These are phyloP conservation scores for Sitta europaea DNA, from an alignment of 2,113 vertebrate species.

Conservation along the genomic window DNA sequence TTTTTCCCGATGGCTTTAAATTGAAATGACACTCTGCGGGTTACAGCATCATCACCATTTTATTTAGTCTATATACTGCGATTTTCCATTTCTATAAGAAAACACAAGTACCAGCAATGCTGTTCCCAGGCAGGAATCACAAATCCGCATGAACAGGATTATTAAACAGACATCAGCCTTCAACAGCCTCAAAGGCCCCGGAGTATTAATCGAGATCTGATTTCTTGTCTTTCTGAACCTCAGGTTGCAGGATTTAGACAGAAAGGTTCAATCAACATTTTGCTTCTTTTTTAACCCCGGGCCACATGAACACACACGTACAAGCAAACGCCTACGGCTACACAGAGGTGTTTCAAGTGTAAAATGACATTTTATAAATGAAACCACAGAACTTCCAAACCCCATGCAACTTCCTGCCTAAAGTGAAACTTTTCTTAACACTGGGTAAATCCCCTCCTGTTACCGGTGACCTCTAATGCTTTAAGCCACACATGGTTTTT, in stretches of 20 bases:
- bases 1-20: background rate
- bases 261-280: background rate
- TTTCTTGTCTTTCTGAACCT: background rate
- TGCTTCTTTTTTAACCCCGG: fast-evolving
- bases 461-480: background rate
- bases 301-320: fast-evolving
- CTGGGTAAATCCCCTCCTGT: background rate
- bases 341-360: background rate
- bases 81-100: background rate
- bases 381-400: background rate
- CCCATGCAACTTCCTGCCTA: background rate
- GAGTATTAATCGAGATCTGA: background rate
- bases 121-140: background rate
- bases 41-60: background rate
- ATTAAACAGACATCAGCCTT: background rate
- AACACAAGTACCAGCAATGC: background rate
- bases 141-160: background rate
- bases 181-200: background rate
- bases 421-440: background rate
- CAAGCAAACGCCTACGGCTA: background rate
- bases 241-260: too few species aligned
- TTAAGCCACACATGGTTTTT: background rate
- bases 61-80: background rate
- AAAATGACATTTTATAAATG: background rate
- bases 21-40: background rate